Base-by-base conservation (phyloP, 2,888 invertebrate species). In the Pedicia rivosa region DNA sequence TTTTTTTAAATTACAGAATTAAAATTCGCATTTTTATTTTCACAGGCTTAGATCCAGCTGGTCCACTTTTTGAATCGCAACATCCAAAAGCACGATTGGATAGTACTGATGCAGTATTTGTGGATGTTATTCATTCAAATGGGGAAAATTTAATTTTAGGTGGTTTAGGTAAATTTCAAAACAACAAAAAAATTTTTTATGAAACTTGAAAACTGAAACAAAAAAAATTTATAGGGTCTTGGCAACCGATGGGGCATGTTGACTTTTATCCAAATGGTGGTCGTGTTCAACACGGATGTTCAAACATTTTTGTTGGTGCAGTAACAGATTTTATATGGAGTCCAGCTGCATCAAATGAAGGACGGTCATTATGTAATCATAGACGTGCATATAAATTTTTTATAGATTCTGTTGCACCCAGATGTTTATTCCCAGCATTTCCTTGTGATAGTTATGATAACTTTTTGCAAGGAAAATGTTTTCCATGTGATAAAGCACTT, bases 251-350 rank as follows among this genome's bases (percentile, higher is more conserved):
- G 69, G 91, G 91, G 0, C 82, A 90, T 54, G 88, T 90, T 1
- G 90, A 86, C 57, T 88, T 84, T 54, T 88, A 88, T 57, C 88
- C 88, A 0, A 91, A 91, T 48, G 91, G 91, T 0, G 91, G 91
- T 0, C 67, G 86, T 30, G 86, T 88, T 59, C 90, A 91, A 55
- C 86, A 81, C 46, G 91, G 91, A 2, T 91, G 91, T 53, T 84
- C 84, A 35, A 88, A 90, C 62, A 69, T 91, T 49, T 90, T 91
- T 55, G 76, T 91, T 0, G 90, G 90, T 1, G 90, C 90, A 1
- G 84, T 90, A 10, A 81, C 83, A 2, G 88, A 90, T 55, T 77
- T 88, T 40, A 79, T 88, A 51, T 78, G 87, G 72, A 84, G 79
- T 80, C 57, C 66, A 62, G 74, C 84, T 14, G 79, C 82, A 48